Conservation (phyloP, 2,113 vertebrate species). For the Chunga burmeisteri region DNA sequence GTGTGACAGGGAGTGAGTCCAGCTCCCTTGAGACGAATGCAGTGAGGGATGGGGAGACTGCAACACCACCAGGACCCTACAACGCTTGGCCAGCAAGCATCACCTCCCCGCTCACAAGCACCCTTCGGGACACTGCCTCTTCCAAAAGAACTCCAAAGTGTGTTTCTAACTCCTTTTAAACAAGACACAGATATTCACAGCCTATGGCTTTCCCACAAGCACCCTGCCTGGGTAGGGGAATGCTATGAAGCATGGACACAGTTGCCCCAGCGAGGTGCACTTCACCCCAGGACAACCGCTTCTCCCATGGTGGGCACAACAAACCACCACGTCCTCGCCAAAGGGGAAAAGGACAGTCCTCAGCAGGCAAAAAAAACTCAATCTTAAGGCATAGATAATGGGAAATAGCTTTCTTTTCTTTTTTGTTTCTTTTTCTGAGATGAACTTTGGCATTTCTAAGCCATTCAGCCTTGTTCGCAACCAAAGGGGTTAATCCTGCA, state of each 20-base stretch:
- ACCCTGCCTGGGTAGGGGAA: neutral
- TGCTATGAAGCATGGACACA: neutral
- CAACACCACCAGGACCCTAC: accelerated
- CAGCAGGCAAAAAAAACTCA: neutral
- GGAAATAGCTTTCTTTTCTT: neutral
- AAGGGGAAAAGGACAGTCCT: neutral
- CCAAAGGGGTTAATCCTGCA: neutral
- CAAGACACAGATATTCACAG: neutral
- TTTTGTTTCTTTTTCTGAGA: neutral
- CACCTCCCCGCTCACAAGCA: neutral
- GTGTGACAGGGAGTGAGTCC: neutral
- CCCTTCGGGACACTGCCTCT: neutral
- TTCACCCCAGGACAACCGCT: neutral
- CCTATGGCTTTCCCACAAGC: neutral
- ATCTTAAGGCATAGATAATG: neutral
- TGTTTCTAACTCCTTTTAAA: neutral
- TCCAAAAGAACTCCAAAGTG: neutral
- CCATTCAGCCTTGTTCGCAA: neutral
- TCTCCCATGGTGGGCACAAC: neutral
- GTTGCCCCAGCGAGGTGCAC: neutral
- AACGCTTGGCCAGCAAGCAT: accelerated
- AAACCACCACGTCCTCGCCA: neutral
- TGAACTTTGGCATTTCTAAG: neutral
- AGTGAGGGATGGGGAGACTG: neutral
- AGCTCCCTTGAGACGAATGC: neutral